Evolutionary conservation across 2,888 invertebrate species (phyloP).

Genomic region (Embidobia sp.): DNA sequence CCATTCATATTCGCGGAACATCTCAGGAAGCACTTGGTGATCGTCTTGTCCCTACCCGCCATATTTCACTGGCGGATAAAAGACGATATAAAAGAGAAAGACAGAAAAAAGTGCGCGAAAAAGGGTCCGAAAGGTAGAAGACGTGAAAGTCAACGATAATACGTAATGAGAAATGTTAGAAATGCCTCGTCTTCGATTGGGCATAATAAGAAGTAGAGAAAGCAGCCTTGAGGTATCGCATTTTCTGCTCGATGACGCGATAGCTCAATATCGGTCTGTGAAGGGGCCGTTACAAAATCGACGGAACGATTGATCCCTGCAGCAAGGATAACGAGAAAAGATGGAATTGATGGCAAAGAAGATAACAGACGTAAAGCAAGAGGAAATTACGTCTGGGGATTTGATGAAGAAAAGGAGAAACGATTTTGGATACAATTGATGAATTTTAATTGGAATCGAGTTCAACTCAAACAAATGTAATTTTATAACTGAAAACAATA

Average conservation of each 20-base stretch:
- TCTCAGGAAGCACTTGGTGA: constrained; percentile 34
- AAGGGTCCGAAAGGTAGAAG: neutral
- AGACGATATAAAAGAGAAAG: constrained; percentile 4
- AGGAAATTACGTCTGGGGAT: constrained; percentile 1
- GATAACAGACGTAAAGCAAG: neutral
- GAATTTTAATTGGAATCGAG: neutral
- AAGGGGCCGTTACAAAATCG: constrained; percentile 37
- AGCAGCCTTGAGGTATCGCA: constrained; percentile 34
- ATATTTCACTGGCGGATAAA: constrained; percentile 11
- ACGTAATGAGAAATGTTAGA: constrained; percentile 50
- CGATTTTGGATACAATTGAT: no score
- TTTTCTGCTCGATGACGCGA: constrained; percentile 39
- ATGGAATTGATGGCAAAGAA: constrained; percentile 13
- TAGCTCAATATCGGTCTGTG: constrained; percentile 40
- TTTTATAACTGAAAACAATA: no score
- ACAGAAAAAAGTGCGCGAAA: constrained; percentile 5
- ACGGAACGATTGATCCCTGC: constrained; percentile 41
- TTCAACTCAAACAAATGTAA: no score
- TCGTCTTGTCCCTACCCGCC: constrained; percentile 9
- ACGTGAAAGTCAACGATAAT: constrained; percentile 32
- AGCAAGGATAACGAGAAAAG: constrained; percentile 22
- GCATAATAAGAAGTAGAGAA: constrained; percentile 24
- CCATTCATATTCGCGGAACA: constrained; percentile 43
- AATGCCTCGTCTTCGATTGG: constrained; percentile 42
- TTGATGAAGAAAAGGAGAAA: neutral